Base-by-base conservation (phyloP, 35 echinoderm and acorn worm genomes). In the Ophioderma brevispina region DNA sequence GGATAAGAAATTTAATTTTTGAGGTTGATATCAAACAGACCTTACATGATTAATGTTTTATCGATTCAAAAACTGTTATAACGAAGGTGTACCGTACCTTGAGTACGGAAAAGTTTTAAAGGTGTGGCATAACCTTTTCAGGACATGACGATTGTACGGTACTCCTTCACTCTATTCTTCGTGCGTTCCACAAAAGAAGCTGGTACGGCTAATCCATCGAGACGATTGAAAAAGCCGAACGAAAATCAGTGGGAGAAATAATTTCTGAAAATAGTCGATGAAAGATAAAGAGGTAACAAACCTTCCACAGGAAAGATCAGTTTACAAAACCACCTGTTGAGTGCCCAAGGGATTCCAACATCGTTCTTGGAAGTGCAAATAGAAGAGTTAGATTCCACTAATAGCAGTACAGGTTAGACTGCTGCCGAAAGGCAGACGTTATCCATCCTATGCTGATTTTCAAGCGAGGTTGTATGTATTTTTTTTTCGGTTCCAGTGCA, bases 371-470 rank as follows among this genome's bases (percentile, higher is more conserved):
- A 85, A 35, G 6, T 23, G 11, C 0, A 85, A 56, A 30, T 42
- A 21, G 43, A 63, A 85, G 82, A 85, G 30, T 1, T 33, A 1
- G 46, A 35, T 34, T 1, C 15, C n/a, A 64, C 31, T 36, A 32
- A 23, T 40, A n/a, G 49, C 19, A 28, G 25, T 19, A 1, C 33
- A 41, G 25, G 18, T 78, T 19, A 40, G 85, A 42, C 41, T 41
- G 6, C 0, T 41, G 25, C 85, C n/a, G n/a, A n/a, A 75, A 38
- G 18, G 14, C 13, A 87, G 41, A 78, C 64, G 40, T 25, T 1
- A 49, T 14, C 36, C 85, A 32, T 87, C 85, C 5, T 52, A 78
- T 31, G 37, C 64, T 31, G 41, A 78, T 40, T 75, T 87, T 23
- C 18, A 33, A 32, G 36, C 75, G 39, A 23, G 77, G 77, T 30